A percentile compares a stretch with the other conserved stretches of the same genome.
phyloP scores from a whole-genome alignment of 2,888 invertebrate genomes.

The Ormyrus labotus region DNA sequence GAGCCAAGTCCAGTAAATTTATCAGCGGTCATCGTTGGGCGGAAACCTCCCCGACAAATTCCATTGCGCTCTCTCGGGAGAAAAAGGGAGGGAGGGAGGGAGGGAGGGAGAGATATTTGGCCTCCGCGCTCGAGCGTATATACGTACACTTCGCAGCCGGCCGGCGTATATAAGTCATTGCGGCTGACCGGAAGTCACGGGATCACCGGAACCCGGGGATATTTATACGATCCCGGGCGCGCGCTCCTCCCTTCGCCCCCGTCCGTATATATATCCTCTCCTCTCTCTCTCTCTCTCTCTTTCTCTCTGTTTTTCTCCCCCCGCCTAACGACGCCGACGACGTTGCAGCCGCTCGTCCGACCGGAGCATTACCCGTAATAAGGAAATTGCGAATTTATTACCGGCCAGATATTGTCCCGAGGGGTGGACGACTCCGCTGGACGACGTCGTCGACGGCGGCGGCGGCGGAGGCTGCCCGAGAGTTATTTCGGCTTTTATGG shows the following conservation, averaged over 20 bases:
- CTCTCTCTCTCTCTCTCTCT: conserved; percentile 22
- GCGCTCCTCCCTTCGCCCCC: conserved; percentile 36
- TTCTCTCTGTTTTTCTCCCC: conserved; percentile 28
- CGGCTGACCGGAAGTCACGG: conserved; percentile 76
- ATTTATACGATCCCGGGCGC: conserved; percentile 73
- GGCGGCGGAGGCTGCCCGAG: conserved; percentile 61
- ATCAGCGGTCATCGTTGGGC: conserved; percentile 74
- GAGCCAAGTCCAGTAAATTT: conserved; percentile 73
- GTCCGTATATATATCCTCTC: conserved; percentile 12
- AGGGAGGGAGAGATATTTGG: conserved; percentile 38
- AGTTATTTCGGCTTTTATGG: conserved; percentile 75
- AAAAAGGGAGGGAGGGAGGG: conserved; percentile 22
- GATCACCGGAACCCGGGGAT: conserved; percentile 75
- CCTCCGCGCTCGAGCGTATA: neutral
- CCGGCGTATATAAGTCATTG: conserved; percentile 73
- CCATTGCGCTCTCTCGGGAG: conserved; percentile 65
- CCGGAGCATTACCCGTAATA: conserved; percentile 76
- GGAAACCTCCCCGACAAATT: conserved; percentile 74
- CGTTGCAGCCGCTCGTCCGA: conserved; percentile 62
- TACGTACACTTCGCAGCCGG: neutral
- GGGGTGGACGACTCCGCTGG: conserved; percentile 11
- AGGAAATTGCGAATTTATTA: conserved; percentile 77
- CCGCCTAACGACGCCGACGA: conserved; percentile 29
- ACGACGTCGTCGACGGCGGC: conserved; percentile 12
- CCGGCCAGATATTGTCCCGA: conserved; percentile 64